Percentiles rank a stretch among this genome's conserved stretches.
These are phyloP conservation scores for Drosophila paramelanica DNA, from an alignment of 2,888 invertebrate species.

Conservation along the genomic window DNA sequence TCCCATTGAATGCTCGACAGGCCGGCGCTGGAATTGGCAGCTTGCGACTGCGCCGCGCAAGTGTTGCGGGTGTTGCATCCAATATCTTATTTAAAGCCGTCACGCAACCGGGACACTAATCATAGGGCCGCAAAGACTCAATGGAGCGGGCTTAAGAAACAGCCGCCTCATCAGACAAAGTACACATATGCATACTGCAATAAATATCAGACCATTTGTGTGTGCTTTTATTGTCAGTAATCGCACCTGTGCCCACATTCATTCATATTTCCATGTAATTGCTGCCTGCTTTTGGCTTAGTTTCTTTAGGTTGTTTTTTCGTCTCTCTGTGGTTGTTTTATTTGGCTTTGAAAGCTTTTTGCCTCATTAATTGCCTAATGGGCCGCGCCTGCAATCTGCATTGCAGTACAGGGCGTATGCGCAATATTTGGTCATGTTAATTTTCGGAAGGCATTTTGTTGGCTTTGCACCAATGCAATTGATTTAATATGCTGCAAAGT, in stretches of 20 bases:
- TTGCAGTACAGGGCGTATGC: slow-evolving; percentile 61
- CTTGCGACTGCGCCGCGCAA: slow-evolving; percentile 11
- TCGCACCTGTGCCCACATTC: slow-evolving; percentile 45
- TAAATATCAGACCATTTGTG: background rate
- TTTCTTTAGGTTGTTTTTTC: slow-evolving; percentile 4
- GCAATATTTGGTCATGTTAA: slow-evolving; percentile 44
- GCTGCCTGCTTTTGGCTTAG: slow-evolving; percentile 18
- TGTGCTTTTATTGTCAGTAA: slow-evolving; percentile 19
- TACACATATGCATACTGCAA: slow-evolving; percentile 2
- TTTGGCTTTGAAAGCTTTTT: slow-evolving; percentile 37
- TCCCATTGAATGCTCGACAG: slow-evolving; percentile 41
- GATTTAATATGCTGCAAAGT: slow-evolving; percentile 33
- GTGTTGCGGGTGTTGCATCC: slow-evolving; percentile 38
- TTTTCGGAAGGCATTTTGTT: slow-evolving; percentile 17
- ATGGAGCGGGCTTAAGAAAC: slow-evolving; percentile 48
- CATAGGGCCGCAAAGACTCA: slow-evolving; percentile 59
- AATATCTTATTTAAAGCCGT: slow-evolving; percentile 61
- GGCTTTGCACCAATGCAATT: slow-evolving; percentile 29
- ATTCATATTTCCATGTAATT: slow-evolving; percentile 35
- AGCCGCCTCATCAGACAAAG: slow-evolving; percentile 23
- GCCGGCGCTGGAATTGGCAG: slow-evolving; percentile 24
- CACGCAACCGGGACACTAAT: slow-evolving; percentile 60
- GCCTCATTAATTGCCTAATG: slow-evolving; percentile 78
- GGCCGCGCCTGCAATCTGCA: slow-evolving; percentile 66
- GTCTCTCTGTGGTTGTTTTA: background rate